These are phyloP conservation scores for Gavialis gangeticus DNA, from an alignment of 2,113 vertebrate species.

Conservation along the genomic window DNA sequence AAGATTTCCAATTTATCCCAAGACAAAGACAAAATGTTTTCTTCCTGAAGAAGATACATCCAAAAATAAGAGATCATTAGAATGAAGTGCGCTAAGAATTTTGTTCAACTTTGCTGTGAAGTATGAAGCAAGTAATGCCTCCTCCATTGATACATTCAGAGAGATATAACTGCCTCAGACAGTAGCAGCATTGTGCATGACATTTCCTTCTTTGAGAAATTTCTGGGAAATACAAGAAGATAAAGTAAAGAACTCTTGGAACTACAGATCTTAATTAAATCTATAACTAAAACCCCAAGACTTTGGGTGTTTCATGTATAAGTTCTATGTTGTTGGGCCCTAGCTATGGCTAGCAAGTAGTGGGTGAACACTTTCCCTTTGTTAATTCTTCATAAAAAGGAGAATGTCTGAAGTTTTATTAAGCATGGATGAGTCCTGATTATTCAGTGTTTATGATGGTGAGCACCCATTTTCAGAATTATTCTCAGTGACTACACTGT, in stretches of 20 bases:
- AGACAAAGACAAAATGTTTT: not conserved
- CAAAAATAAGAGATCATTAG: not conserved
- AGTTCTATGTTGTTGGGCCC: not conserved
- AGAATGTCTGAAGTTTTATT: not conserved
- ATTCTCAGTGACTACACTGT: not conserved
- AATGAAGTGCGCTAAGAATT: not conserved
- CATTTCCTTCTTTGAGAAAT: constrained; percentile 28
- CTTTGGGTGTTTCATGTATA: not conserved
- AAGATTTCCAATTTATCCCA: not conserved
- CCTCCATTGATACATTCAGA: not conserved
- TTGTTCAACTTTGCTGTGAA: not conserved
- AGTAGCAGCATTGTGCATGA: not conserved
- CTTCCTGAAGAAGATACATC: not conserved
- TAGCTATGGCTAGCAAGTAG: not conserved
- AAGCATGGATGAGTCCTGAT: not conserved
- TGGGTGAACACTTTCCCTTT: not conserved
- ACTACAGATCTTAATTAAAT: no score
- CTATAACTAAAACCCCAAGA: not conserved
- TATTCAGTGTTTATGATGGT: not conserved
- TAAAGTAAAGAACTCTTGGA: not conserved
- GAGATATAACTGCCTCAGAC: not conserved
- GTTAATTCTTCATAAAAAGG: not conserved
- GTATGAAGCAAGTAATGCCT: not conserved
- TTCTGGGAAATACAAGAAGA: not conserved
- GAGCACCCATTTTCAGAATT: not conserved